Evolutionary conservation across 2,888 invertebrate species (phyloP), one percentile per base, ranked within the genome.

Genomic region (Lasioglossum lativentre): DNA sequence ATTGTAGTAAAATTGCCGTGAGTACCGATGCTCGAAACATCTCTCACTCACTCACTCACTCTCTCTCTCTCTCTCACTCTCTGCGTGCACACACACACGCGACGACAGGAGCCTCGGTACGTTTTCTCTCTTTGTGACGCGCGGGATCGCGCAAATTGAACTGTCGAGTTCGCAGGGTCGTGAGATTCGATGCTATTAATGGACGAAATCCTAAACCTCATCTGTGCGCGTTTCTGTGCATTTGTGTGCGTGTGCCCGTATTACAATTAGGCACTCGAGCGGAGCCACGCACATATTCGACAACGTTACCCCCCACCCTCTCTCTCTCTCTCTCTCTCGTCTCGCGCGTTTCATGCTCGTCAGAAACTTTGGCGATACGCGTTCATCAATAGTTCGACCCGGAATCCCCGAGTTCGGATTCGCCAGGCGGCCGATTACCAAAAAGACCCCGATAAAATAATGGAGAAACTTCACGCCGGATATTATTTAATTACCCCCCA

Each of bases 1-100:
- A 80, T 81, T 73, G 75, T 68, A 70, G 75, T 86, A 78, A 86
- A 86, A 86, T 78, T 75, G 78, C 14, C 19, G 63, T n/a, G 72
- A 40, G 45, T 59, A 59, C 71, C 27, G 23, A 38, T 30, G 56
- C 38, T 74, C n/a, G 74, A 68, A 66, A 73, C 30, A 19, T n/a
- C 30, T 12, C 16, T 30, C 5, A 5, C 16, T 12, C 10, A 56
- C 59, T 30, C 52, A 10, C 23, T 8, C 52, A 2, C 63, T 4
- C 16, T 30, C 5, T 16, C 16, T 12, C 10, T 66, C 59, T 30
- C 52, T 23, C 23, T 8, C 52, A 2, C 63, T 4, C 30, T 52
- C 10, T 8, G 52, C 23, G 47, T 23, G 47, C 52, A 52, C 52
- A 23, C 52, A 23, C n/a, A n/a, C n/a, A n/a, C n/a, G n/a, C n/a